Evolutionary conservation across 2,888 invertebrate genomes (phyloP).

Genomic region (Campoplex nolae): DNA sequence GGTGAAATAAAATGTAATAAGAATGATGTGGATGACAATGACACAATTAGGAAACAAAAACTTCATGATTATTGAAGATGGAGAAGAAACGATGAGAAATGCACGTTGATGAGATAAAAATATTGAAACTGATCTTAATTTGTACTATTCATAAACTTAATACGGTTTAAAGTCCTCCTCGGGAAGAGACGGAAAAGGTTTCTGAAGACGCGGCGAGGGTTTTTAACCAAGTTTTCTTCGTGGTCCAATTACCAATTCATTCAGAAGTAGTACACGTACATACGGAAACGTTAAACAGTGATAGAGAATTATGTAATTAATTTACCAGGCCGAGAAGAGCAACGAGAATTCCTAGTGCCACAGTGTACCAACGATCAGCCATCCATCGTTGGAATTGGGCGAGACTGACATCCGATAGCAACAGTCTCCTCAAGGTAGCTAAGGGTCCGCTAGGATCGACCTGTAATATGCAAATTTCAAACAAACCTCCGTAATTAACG

Average conservation of each 20-base stretch:
- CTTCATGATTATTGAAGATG: no score
- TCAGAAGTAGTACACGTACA: neutral
- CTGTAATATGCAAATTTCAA: conserved; percentile 74
- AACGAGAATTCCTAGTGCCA: conserved; percentile 89
- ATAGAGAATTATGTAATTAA: conserved; percentile 72
- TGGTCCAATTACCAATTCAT: neutral
- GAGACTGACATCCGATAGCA: conserved; percentile 94
- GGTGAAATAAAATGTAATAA: no score
- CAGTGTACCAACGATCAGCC: conserved; percentile 94
- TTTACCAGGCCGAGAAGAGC: conserved; percentile 92
- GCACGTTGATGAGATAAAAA: no score
- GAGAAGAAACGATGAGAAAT: no score
- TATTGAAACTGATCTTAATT: no score
- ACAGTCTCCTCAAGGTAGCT: conserved; percentile 92
- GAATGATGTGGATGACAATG: no score
- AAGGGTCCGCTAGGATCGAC: conserved; percentile 95
- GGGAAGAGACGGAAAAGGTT: neutral
- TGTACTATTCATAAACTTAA: no score
- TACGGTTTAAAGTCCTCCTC: neutral
- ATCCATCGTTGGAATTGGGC: conserved; percentile 94
- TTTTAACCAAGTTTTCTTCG: neutral
- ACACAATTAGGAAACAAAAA: no score
- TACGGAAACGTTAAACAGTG: neutral
- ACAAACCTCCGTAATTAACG: conserved; percentile 26
- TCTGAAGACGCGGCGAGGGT: neutral